Percentiles rank a stretch among this genome's conserved stretches.
phyloP scores from a whole-genome alignment of 30 jellyfish, hydroid and myxozoan genomes.

The Cassiopea xamachana region DNA sequence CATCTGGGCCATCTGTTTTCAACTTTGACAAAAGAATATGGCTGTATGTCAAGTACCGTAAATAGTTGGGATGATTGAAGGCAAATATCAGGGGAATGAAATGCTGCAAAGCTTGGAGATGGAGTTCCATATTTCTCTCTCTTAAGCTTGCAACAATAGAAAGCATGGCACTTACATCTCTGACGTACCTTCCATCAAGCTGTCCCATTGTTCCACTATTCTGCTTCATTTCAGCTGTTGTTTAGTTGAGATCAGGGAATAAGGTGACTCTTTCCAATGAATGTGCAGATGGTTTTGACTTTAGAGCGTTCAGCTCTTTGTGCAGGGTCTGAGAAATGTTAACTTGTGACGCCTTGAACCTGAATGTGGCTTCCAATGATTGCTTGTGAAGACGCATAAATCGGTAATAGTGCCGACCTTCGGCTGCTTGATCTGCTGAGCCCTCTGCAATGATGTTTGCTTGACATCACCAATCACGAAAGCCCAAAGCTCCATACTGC shows the following conservation, averaged over 20 bases:
- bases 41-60: constrained; percentile 68
- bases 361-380: constrained; percentile 48
- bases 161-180: constrained; percentile 58
- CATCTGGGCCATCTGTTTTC: constrained; percentile 63
- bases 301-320: constrained; percentile 46
- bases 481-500: constrained; percentile 42
- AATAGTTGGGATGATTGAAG: constrained; percentile 60
- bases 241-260: constrained; percentile 32
- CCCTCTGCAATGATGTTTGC: constrained; percentile 68
- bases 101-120: constrained; percentile 36
- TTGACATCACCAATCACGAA: constrained; percentile 50
- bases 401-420: constrained; percentile 65
- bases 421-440: constrained; percentile 75
- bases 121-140: constrained; percentile 28
- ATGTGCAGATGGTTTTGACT: constrained; percentile 49
- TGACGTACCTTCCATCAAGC: constrained; percentile 42
- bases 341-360: constrained; percentile 49
- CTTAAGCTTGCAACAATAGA: constrained; percentile 63
- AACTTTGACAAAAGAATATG: constrained; percentile 55
- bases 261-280: constrained; percentile 58
- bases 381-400: constrained; percentile 61
- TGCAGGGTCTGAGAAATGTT: constrained; percentile 63
- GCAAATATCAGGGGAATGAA: constrained; percentile 62
- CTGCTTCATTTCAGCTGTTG: constrained; percentile 57
- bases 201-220: constrained; percentile 56